Base-by-base conservation (phyloP, 2,113 vertebrate genomes). In the Heterochromis multidens region DNA sequence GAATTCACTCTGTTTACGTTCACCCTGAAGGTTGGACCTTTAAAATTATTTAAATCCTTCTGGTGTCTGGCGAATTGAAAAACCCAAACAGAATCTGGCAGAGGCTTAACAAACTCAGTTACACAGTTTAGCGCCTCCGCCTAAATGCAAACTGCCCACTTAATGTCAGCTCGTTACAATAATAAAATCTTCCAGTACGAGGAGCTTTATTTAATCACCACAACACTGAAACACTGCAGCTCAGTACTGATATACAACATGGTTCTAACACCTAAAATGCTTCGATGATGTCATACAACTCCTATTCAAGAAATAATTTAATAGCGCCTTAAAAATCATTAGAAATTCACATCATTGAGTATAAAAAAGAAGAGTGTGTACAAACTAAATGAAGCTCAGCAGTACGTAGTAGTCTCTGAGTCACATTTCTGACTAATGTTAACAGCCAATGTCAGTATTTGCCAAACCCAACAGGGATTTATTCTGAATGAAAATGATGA, bases 341-440 rank as follows among this genome's bases (percentile, higher is more conserved):
- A 11, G 52, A 52, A 52, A 74, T 46, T 31, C 46, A 31, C 9
- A 49, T 46, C 65, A 2, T 2, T 0, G 6, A 74, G 43, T 27
- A n/a, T 19, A 74, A 31, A 74, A n/a, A 11, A 13, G 7, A 74
- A 6, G 21, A 14, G 21, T n/a, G 19, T 0, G 46, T 54, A 29
- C 19, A 54, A 5, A 74, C 46, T 74, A 74, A 74, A 74, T 14
- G 70, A 54, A 74, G 70, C 70, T 54, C 46, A 33, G 70, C 57
- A 9, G 77, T 43, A 43, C 6, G 35, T 46, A 25, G 56, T 13
- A 79, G 10, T 13, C 23, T 60, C 57, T 72, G 70, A 74, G 46
- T 74, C 70, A 74, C 70, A n/a, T 52, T 74, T 52, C 67, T 74
- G 46, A 52, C 27, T 74, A 74, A 74, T 1, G 67, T 33, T n/a